phyloP scores from a whole-genome alignment of 1,140 invertebrate genomes.

The Belonocnema kinseyi region DNA sequence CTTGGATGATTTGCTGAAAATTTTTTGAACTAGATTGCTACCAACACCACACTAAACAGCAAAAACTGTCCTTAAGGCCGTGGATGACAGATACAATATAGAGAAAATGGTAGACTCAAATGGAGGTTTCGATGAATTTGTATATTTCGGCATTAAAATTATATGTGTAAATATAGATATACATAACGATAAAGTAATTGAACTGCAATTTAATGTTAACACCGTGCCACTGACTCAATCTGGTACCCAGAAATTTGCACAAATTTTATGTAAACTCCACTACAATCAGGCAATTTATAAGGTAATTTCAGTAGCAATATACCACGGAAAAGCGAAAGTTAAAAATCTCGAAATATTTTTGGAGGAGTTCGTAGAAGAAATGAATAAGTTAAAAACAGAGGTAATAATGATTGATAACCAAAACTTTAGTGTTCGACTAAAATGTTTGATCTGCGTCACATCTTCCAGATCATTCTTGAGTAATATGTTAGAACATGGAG shows the following conservation, averaged over 20 bases:
- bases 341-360: constrained; percentile 40
- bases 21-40: constrained; percentile 16
- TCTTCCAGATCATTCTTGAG: no score
- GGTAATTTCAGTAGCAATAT: constrained; percentile 49
- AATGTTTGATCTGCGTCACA: no score
- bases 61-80: constrained; percentile 32
- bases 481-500: no score
- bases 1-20: constrained; percentile 30
- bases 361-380: constrained; percentile 43
- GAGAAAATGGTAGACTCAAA: constrained; percentile 3
- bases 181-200: constrained; percentile 10
- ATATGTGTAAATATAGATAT: constrained; percentile 11
- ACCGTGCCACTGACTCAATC: constrained; percentile 42
- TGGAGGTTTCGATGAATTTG: constrained; percentile 36
- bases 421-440: constrained; percentile 33
- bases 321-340: constrained; percentile 44
- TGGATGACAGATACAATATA: constrained; percentile 36
- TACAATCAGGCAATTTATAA: constrained; percentile 9
- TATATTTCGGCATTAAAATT: constrained; percentile 42
- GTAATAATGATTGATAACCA: constrained; percentile 37
- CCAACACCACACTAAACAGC: constrained; percentile 1
- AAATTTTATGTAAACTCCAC: background rate
- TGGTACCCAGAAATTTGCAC: constrained; percentile 39
- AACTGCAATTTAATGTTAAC: constrained; percentile 24
- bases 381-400: constrained; percentile 37